Conservation (phyloP, 2,797 vertebrate species). For the Centropyge bicolor region DNA sequence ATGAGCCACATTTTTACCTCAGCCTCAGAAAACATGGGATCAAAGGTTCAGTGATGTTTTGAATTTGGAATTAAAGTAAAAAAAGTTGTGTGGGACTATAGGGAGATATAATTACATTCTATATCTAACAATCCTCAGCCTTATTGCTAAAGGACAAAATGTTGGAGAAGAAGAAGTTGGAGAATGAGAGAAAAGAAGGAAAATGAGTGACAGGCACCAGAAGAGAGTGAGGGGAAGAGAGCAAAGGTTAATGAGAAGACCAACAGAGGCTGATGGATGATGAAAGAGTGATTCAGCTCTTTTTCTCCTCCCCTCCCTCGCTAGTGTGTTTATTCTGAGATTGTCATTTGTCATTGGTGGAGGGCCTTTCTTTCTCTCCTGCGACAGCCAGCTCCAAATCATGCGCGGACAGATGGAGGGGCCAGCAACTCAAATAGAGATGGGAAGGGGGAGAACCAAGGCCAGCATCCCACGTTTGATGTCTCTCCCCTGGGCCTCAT, state of each 20-base stretch:
- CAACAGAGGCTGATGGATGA: slow-evolving; percentile 72
- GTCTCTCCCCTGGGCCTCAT: slow-evolving; percentile 81
- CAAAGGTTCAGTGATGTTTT: background rate
- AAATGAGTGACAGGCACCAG: slow-evolving; percentile 60
- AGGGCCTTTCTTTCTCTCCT: slow-evolving; percentile 71
- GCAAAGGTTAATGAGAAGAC: slow-evolving; percentile 73
- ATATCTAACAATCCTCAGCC: background rate
- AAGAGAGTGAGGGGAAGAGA: slow-evolving; percentile 57
- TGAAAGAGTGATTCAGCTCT: slow-evolving; percentile 81
- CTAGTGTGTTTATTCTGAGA: slow-evolving; percentile 80
- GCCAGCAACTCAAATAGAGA: slow-evolving; percentile 79
- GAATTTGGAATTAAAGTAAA: slow-evolving; percentile 2
- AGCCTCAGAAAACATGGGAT: background rate
- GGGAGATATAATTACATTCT: background rate
- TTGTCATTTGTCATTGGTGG: slow-evolving; percentile 80
- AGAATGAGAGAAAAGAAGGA: slow-evolving; percentile 28
- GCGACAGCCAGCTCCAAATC: slow-evolving; percentile 75
- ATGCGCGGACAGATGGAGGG: slow-evolving; percentile 79
- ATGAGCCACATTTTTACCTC: slow-evolving; percentile 3
- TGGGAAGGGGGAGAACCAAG: slow-evolving; percentile 63
- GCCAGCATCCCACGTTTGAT: slow-evolving; percentile 82
- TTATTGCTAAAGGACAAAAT: slow-evolving; percentile 14
- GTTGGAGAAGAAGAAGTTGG: no score
- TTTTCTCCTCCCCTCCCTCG: slow-evolving; percentile 58
- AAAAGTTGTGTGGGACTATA: background rate